Evolutionary conservation across 2,888 invertebrate genomes (phyloP).

Genomic region (Diaphora mendica): DNA sequence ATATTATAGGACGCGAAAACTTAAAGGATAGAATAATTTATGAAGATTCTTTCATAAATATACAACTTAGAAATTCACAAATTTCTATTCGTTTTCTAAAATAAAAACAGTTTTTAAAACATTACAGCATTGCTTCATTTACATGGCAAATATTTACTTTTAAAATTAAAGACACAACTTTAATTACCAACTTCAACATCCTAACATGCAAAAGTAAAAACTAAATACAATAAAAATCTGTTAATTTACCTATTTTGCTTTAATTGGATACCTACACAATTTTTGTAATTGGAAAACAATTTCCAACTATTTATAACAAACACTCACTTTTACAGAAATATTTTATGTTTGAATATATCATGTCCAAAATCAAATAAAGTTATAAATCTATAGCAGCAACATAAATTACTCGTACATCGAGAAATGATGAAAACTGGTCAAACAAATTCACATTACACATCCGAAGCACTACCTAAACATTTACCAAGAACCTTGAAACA

Average conservation of each 20-base stretch:
- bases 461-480: constrained; percentile 25
- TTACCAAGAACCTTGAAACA: constrained; percentile 44
- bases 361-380: not conserved
- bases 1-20: not conserved
- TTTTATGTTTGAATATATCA: not conserved
- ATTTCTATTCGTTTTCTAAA: not conserved
- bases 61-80: not conserved
- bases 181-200: constrained; percentile 6
- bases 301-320: not conserved
- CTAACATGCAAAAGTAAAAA: constrained; percentile 4
- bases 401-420: not conserved
- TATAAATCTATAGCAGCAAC: not conserved
- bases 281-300: not conserved
- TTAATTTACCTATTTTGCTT: constrained; percentile 8
- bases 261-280: not conserved
- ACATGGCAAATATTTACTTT: not conserved
- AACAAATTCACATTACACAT: constrained; percentile 12
- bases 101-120: not conserved
- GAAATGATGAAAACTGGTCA: not conserved
- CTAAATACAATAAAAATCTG: not conserved
- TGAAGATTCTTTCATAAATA: not conserved
- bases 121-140: not conserved
- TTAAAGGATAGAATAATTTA: not conserved
- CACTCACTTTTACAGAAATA: not conserved
- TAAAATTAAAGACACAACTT: constrained; percentile 6